Percentiles rank a stretch among this genome's conserved stretches.
phyloP scores from a whole-genome alignment of 2,113 vertebrate genomes.

The Dipodomys ordii region DNA sequence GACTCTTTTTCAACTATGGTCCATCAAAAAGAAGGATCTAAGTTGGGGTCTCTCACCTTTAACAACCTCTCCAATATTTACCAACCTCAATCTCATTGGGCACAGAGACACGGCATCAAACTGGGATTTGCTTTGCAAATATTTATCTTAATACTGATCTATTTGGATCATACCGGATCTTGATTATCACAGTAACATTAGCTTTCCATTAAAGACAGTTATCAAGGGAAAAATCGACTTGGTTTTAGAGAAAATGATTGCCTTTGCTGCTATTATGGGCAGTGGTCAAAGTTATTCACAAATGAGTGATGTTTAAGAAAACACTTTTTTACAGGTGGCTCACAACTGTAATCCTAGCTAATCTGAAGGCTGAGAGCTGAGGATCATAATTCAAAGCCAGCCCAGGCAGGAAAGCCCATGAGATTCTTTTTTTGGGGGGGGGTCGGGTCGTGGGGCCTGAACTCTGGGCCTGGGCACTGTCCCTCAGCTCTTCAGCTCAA shows the following conservation, averaged over 20 bases:
- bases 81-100: neutral
- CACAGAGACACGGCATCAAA: neutral
- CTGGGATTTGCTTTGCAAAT: neutral
- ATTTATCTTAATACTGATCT: neutral
- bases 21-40: neutral
- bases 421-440: no score
- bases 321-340: no score
- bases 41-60: neutral
- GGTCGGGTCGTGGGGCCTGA: no score
- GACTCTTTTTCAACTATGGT: no score
- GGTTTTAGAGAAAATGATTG: conserved; percentile 40
- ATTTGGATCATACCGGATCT: conserved; percentile 30
- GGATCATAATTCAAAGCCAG: no score
- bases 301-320: neutral
- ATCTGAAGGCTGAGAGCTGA: no score
- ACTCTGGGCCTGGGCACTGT: no score
- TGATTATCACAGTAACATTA: conserved; percentile 46
- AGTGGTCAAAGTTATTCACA: neutral
- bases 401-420: no score
- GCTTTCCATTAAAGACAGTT: conserved; percentile 29
- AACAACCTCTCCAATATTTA: no score
- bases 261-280: neutral
- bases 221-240: neutral
- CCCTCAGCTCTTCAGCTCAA: no score
- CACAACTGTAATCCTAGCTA: no score